Conservation (phyloP, 92 coral and sea anemone species). For the Epizoanthus stellaris region DNA sequence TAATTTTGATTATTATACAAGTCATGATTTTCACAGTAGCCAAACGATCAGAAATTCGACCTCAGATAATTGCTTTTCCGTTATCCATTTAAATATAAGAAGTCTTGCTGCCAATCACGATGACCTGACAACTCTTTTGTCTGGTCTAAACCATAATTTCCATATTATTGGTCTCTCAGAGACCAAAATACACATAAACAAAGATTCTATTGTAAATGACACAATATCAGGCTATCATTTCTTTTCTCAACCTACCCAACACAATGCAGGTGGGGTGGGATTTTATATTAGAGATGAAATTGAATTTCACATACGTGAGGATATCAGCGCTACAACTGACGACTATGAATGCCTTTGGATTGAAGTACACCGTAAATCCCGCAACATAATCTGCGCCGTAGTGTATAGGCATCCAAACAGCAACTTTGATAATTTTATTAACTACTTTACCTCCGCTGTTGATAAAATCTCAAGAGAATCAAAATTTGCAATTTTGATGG, state of each 20-base stretch:
- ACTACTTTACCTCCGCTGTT: too few species aligned
- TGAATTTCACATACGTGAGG: background rate
- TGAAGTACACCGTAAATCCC: constrained; percentile 1
- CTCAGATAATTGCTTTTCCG: constrained; percentile 36
- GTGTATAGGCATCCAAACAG: background rate
- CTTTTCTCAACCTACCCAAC: constrained; percentile 41
- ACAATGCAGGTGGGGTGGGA: constrained; percentile 60
- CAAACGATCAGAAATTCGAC: constrained; percentile 21
- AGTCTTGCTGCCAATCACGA: constrained; percentile 57
- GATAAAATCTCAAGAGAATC: too few species aligned
- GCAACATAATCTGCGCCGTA: constrained; percentile 24
- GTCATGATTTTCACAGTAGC: constrained; percentile 27
- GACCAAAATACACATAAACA: constrained; percentile 28
- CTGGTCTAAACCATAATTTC: constrained; percentile 39
- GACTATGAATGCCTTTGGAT: constrained; percentile 25
- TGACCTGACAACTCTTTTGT: constrained; percentile 22
- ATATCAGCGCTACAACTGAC: background rate
- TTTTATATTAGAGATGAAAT: constrained; percentile 10
- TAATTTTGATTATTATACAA: constrained; percentile 43
- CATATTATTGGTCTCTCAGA: constrained; percentile 50
- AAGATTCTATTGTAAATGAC: constrained; percentile 26
- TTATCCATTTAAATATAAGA: constrained; percentile 44
- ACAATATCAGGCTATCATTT: constrained; percentile 48
- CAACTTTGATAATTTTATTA: too few species aligned
- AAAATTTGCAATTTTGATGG: too few species aligned